These are phyloP conservation scores for Syrista parreyssii DNA, from an alignment of 2,888 invertebrate genomes.

Conservation along the genomic window DNA sequence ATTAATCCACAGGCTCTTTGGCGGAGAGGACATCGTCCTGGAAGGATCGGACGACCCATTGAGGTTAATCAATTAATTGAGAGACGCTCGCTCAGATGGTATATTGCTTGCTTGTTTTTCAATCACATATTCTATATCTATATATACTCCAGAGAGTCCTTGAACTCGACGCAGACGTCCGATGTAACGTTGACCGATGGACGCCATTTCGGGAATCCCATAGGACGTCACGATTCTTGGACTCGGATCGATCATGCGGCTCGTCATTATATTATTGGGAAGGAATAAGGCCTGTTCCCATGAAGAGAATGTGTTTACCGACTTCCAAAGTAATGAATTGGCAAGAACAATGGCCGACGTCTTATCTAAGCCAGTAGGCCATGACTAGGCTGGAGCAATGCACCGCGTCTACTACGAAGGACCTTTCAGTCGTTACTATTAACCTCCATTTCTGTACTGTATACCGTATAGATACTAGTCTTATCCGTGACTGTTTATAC, in stretches of 20 bases:
- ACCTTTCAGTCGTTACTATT: background rate
- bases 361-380: conserved; percentile 20
- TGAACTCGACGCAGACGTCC: background rate
- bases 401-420: background rate
- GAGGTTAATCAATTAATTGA: background rate
- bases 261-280: background rate
- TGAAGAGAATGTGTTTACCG: background rate
- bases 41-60: background rate
- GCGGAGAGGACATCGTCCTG: background rate
- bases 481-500: background rate
- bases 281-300: background rate
- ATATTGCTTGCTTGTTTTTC: background rate
- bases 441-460: background rate
- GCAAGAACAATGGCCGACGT: conserved; percentile 25
- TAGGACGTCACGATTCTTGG: background rate
- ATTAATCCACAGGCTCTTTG: background rate
- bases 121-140: background rate
- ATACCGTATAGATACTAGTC: background rate
- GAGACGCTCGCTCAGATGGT: background rate
- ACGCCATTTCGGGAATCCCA: background rate
- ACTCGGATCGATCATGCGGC: background rate
- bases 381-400: conserved; percentile 9
- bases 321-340: conserved; percentile 23
- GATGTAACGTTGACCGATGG: background rate
- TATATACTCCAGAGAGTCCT: background rate